Evolutionary conservation across 1,140 invertebrate species (phyloP), one percentile per base, ranked within the genome.

Genomic region (Ceratosolen fusciceps): DNA sequence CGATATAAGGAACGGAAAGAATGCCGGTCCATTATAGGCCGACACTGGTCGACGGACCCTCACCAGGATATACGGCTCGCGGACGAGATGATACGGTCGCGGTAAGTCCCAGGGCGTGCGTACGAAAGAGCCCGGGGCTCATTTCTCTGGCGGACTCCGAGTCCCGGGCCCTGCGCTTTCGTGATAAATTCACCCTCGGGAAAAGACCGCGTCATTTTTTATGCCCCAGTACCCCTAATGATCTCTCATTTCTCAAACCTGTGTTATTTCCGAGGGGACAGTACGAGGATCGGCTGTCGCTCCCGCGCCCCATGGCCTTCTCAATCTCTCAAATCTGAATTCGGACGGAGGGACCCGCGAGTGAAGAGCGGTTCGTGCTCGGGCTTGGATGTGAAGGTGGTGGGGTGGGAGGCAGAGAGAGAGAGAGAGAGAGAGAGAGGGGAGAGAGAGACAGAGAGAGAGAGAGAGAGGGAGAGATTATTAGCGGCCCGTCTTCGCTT

Each of bases 1-100:
- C 77, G 81, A 80, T 81, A 79, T 80, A 80, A 83, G 81, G 76
- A 68, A 82, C 74, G 82, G 80, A 80, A 84, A 80, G 83, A 85
- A 86, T 86, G 83, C 77, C 78, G 84, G 34, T 80, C 80, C 81
- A 86, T 86, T 86, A 86, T 74, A 74, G 74, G 74, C 58, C 71
- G 77, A 78, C 54, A 52, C 39, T 52, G 24, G 29, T 52, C 49
- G n/a, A n/a, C n/a, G 49, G 49, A 19, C 5, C 49, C 49, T 2
- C n/a, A 0, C n/a, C 37, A 68, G 37, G 67, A 43, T 73, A 73
- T 76, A 77, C 73, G 71, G 37, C 71, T 52, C 67, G 60, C 54
- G 47, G 58, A 62, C 58, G 58, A 47, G 49, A 54, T 54, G 68
- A 47, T 58, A 34, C 65, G 37, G 26, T 31, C 58, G 58, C 58